Base-by-base conservation (phyloP, 2,888 invertebrate species). In the Pseudanteris insignis region DNA sequence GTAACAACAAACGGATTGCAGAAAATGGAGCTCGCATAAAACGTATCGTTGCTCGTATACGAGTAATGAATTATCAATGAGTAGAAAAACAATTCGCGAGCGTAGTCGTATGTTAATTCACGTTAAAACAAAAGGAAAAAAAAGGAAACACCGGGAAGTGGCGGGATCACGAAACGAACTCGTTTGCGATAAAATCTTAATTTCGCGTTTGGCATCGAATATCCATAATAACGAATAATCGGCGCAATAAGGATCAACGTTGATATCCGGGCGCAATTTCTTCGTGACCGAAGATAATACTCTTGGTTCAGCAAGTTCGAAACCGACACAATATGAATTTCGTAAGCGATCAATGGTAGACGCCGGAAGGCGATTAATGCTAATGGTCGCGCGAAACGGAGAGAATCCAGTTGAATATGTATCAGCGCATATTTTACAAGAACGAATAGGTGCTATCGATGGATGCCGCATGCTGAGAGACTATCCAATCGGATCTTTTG, bases 311-410 rank as follows among this genome's bases (percentile, higher is more conserved):
- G 66, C 63, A 66, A 66, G 69, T 65, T 65, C 65, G 63, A 46
- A 53, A 65, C 64, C 67, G 68, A 70, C 71, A 71, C 67, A 69
- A 68, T 71, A 70, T 70, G 72, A 69, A 72, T 68, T 70, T 67
- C 63, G 61, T 65, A 67, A 70, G 70, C 68, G 73, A 71, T 69
- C 69, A 71, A 71, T 68, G 63, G 66, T 54, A 63, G 67, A 66
- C 66, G 64, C 66, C 68, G 71, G 70, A 71, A 74, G 69, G 58
- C 72, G 72, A 74, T 75, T 73, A 74, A 75, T 72, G 71, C 70
- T 73, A 75, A 75, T 73, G 70, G 70, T 53, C 61, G 63, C 61
- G 65, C 58, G 57, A 64, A 60, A 54, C 58, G 63, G 59, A 60
- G 51, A 46, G 50, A 51, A 54, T 43, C 34, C 63, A 64, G 72